Evolutionary conservation across 1,140 invertebrate genomes (phyloP).

Genomic region (Pseudachorutes palmiensis): DNA sequence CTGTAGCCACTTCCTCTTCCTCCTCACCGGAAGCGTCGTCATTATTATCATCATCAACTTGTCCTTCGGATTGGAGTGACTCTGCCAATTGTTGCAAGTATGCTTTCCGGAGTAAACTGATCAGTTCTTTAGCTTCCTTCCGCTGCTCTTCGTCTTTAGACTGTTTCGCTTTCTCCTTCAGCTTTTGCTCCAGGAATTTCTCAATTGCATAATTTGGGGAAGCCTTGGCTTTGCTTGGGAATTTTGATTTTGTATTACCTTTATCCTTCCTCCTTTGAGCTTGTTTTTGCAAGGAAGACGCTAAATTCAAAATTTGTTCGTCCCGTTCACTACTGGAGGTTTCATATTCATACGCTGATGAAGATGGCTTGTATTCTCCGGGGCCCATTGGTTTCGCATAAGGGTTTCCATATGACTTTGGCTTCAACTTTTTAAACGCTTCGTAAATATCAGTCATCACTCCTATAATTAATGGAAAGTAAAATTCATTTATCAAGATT

Average conservation of each 20-base stretch:
- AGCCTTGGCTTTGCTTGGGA: not conserved
- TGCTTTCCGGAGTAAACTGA: conserved; percentile 28
- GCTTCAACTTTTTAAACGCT: not conserved
- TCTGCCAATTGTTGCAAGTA: conserved; percentile 33
- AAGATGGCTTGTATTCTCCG: not conserved
- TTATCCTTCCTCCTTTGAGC: not conserved
- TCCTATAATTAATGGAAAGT: not conserved
- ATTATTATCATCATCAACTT: not conserved
- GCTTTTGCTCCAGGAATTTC: conserved; percentile 29
- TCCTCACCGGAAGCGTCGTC: not conserved
- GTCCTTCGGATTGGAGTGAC: conserved; percentile 15
- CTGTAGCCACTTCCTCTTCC: no score
- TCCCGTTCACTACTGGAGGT: not conserved
- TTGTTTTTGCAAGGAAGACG: not conserved
- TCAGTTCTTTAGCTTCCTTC: conserved; percentile 29
- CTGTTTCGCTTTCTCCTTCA: conserved; percentile 21
- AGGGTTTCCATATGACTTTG: not conserved
- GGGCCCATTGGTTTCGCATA: not conserved
- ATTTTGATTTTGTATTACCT: not conserved
- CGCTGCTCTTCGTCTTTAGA: conserved; percentile 20
- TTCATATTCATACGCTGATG: not conserved
- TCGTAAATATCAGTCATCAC: conserved; percentile 1
- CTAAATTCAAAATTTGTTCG: not conserved
- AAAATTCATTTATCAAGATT: not conserved
- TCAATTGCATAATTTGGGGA: conserved; percentile 31